Conservation (phyloP, 2,113 vertebrate species). For the Notothenia rossii region DNA sequence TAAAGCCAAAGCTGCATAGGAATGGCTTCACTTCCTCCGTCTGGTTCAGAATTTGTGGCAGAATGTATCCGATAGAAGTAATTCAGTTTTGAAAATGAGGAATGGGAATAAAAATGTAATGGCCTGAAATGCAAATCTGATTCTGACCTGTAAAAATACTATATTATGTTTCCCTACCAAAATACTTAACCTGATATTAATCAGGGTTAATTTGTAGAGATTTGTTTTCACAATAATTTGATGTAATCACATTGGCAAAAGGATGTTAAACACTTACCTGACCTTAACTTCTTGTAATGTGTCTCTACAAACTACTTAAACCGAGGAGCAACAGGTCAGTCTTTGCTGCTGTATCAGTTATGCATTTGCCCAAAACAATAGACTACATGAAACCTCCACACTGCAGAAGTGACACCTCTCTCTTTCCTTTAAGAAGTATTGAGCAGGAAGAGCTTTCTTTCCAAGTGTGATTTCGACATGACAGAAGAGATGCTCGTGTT, state of each 20-base stretch:
- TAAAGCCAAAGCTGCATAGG: background rate
- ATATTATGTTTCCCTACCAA: background rate
- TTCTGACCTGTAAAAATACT: background rate
- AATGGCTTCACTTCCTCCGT: background rate
- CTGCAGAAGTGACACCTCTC: background rate
- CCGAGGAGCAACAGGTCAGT: background rate
- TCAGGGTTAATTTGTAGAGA: background rate
- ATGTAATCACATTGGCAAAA: background rate
- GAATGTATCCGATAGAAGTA: background rate
- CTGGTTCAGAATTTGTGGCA: background rate
- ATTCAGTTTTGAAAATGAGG: background rate
- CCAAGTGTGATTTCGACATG: no score
- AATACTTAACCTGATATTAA: background rate
- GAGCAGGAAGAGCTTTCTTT: background rate
- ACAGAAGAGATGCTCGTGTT: background rate
- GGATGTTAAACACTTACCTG: background rate
- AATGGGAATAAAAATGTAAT: background rate
- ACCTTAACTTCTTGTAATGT: background rate
- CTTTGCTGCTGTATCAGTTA: background rate
- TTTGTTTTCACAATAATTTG: background rate
- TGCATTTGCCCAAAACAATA: background rate
- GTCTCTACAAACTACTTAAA: no score
- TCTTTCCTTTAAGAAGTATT: background rate
- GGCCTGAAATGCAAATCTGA: background rate
- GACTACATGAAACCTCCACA: background rate